Base-by-base conservation (phyloP, 2,113 vertebrate genomes). In the Colius striatus region DNA sequence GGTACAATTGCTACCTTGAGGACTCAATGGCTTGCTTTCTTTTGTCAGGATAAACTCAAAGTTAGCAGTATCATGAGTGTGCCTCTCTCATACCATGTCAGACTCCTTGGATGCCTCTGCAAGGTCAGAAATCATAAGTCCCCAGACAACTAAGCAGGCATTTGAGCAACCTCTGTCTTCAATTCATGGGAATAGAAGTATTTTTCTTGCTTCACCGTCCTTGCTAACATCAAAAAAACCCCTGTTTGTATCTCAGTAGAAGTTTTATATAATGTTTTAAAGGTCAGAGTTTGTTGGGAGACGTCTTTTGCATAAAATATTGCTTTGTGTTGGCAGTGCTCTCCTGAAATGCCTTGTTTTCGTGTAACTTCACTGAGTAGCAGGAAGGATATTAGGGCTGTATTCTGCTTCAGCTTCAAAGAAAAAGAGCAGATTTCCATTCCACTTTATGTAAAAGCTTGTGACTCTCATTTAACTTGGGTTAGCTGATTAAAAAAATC, bases 291-390 rank as follows among this genome's bases (percentile, higher is more conserved):
- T 78, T 72, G 53, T 65, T 45, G 2, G 76, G 41, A 89, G 83
- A 90, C 0, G 61, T 71, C 71, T 74, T 90, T 60, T 54, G 57
- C 78, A 45, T 92, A 94, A 96, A 96, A 89, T 86, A 96, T 78
- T 71, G 48, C 88, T 95, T 94, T 92, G 60, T 89, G 76, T 86
- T 96, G 94, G 93, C 93, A 94, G 93, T 72, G 26, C 25, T 32
- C 2, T 10, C 65, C 65, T 11, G 34, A 74, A 90, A 86, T 80
- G 82, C 1, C 0, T 45, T 71, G 72, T 5, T 83, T 87, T 94
- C 80, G 80, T 68, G 73, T 83, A 85, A 76, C 65, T 62, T 48
- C 79, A 50, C 32, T 67, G 6, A 83, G 65, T 53, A 86, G 67
- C 85, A 93, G 93, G 83, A 89, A 95, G 90, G 76, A 92, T 92